A percentile compares a stretch with the other conserved stretches of the same genome.
Conservation (phyloP, 2,113 vertebrate genomes). For the Cyrtonyx montezumae region DNA sequence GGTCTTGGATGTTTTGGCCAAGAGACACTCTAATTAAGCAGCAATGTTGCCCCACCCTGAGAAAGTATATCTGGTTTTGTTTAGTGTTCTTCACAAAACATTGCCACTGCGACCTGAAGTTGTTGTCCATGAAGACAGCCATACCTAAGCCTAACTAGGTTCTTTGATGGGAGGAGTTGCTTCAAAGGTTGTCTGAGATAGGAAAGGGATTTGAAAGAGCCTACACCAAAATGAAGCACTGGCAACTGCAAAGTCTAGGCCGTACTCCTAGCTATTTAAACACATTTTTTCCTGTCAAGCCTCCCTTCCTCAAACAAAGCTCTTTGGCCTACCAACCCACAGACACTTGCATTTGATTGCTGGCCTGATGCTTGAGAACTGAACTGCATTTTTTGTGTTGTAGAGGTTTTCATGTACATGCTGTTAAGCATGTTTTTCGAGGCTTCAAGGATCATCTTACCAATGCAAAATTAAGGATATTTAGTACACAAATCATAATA, state of each 20-base stretch:
- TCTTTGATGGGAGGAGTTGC: neutral
- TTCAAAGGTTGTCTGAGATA: neutral
- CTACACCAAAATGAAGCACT: fast-evolving
- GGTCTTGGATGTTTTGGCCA: neutral
- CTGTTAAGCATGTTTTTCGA: neutral
- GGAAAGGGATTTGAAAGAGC: neutral
- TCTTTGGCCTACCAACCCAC: neutral
- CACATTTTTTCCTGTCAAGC: neutral
- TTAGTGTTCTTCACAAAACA: neutral
- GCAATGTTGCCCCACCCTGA: neutral
- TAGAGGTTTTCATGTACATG: neutral
- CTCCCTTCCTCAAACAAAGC: neutral
- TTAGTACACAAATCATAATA: neutral
- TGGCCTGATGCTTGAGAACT: neutral
- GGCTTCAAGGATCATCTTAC: neutral
- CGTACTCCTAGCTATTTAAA: neutral
- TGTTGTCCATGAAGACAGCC: neutral
- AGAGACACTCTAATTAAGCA: neutral
- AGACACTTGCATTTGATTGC: neutral
- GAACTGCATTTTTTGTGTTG: neutral
- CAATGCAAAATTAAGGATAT: neutral
- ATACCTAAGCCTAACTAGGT: neutral
- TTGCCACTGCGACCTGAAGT: neutral
- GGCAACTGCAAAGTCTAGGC: neutral
- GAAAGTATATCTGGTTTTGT: neutral